These are phyloP conservation scores for Sander lucioperca DNA, from an alignment of 2,113 vertebrate species.

Conservation along the genomic window DNA sequence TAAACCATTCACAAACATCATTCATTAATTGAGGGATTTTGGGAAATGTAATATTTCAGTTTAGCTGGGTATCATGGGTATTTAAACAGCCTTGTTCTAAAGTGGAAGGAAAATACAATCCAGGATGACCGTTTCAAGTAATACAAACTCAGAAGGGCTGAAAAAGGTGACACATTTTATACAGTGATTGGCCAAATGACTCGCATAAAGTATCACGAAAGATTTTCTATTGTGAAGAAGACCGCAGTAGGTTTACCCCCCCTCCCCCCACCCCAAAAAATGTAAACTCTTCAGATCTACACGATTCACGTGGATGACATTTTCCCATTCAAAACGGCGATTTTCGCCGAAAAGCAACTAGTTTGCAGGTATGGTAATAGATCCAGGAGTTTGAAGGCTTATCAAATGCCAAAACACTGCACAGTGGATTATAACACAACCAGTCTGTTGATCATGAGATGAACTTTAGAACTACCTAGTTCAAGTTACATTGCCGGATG, in stretches of 20 bases:
- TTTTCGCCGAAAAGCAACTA: too few relatives aligned
- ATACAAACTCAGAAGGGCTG: too few relatives aligned
- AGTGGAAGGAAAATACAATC: slow-evolving; percentile 1
- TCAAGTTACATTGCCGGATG: neutral
- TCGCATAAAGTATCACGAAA: too few relatives aligned
- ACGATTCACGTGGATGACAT: too few relatives aligned
- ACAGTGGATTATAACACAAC: slow-evolving; percentile 7
- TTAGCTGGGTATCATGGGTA: neutral
- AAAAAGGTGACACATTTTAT: too few relatives aligned
- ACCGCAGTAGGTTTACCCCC: too few relatives aligned
- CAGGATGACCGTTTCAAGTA: neutral
- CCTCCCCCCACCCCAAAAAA: too few relatives aligned
- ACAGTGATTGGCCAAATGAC: too few relatives aligned
- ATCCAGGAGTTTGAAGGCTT: neutral
- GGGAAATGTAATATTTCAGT: neutral
- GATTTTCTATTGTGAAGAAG: too few relatives aligned
- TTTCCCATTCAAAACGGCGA: too few relatives aligned
- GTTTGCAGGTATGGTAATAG: too few relatives aligned
- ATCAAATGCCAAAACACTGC: slow-evolving; percentile 13
- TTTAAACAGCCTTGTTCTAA: neutral
- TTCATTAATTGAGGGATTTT: neutral
- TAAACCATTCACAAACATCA: neutral
- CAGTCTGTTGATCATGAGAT: neutral
- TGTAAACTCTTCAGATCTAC: too few relatives aligned
- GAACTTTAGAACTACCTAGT: neutral